Evolutionary conservation across 1,140 invertebrate species (phyloP).

Genomic region (Magallana ariakensis): DNA sequence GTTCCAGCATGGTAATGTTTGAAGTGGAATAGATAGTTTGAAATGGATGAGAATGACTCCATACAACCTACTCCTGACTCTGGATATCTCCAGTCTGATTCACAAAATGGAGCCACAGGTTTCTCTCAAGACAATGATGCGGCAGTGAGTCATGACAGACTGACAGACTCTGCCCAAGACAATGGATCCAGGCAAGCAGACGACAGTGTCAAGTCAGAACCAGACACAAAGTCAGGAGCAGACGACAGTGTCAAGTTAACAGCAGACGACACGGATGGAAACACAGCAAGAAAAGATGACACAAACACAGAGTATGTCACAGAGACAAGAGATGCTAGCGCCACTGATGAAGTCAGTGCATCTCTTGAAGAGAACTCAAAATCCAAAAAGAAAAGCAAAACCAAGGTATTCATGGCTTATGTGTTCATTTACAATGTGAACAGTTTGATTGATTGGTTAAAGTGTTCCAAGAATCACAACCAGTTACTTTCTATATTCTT

Average conservation of each 20-base stretch:
- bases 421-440: too few relatives aligned
- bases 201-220: not conserved
- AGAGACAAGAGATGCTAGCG: not conserved
- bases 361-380: not conserved
- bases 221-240: not conserved
- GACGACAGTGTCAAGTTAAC: not conserved
- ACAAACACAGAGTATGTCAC: not conserved
- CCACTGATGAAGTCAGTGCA: not conserved
- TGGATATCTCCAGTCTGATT: not conserved
- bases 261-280: not conserved
- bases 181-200: not conserved
- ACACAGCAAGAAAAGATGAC: not conserved
- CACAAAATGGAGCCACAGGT: not conserved
- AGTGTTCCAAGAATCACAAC: too few relatives aligned
- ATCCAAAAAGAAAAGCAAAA: constrained; percentile 20
- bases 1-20: too few relatives aligned
- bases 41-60: not conserved
- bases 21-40: not conserved
- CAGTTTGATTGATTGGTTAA: too few relatives aligned
- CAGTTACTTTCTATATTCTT: too few relatives aligned
- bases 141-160: not conserved
- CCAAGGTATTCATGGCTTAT: not conserved
- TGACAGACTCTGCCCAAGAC: not conserved
- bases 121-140: not conserved
- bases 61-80: not conserved